Evolutionary conservation across 2,113 vertebrate genomes (phyloP).

Genomic region (Natator depressus): DNA sequence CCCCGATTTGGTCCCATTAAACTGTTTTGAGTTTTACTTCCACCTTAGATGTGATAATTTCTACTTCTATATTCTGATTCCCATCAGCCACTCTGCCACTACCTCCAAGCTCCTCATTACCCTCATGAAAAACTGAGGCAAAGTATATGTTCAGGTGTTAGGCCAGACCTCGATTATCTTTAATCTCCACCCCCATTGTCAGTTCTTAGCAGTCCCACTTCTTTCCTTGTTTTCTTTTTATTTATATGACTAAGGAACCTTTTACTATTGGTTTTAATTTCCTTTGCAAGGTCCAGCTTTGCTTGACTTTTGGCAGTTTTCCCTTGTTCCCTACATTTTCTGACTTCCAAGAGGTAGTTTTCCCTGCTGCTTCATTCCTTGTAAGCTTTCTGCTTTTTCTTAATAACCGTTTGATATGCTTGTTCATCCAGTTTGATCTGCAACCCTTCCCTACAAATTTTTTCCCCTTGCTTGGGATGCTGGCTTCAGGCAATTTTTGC

Average conservation of each 20-base stretch:
- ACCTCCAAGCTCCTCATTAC: too few species aligned
- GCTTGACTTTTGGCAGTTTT: not conserved
- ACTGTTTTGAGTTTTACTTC: too few species aligned
- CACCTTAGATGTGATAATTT: too few species aligned
- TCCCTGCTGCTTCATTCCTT: not conserved
- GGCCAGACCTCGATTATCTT: too few species aligned
- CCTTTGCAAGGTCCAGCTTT: not conserved
- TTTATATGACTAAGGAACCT: not conserved
- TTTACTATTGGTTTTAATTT: not conserved
- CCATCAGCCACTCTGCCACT: too few species aligned
- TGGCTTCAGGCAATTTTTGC: not conserved
- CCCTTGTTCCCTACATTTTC: not conserved
- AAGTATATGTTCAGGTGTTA: too few species aligned
- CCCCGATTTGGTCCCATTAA: too few species aligned
- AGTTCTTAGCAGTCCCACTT: too few species aligned
- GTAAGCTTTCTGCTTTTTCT: not conserved
- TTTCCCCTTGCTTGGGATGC: not conserved
- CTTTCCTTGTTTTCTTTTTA: too few species aligned
- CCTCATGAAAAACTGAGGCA: too few species aligned
- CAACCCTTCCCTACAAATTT: not conserved
- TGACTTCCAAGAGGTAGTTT: not conserved
- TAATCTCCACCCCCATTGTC: too few species aligned
- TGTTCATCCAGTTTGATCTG: not conserved
- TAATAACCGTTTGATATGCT: not conserved
- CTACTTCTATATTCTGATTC: too few species aligned